Base-by-base conservation (phyloP, 2,888 invertebrate genomes). In the Stratiomys singularior region DNA sequence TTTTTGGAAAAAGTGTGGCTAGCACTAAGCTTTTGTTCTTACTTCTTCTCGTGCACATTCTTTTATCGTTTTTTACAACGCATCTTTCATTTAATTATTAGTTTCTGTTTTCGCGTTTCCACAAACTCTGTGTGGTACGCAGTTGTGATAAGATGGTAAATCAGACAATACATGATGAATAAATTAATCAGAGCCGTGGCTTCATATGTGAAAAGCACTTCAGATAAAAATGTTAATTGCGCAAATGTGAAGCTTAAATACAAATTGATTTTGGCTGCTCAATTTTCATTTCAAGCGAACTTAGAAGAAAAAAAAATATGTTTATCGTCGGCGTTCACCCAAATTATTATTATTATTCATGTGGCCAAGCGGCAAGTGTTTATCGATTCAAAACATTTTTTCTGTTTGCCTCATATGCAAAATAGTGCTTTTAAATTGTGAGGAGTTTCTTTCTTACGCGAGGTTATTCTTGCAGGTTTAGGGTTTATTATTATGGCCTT, bases 201-300 rank as follows among this genome's bases (percentile, higher is more conserved):
- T 85, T 86, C 87, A 87, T 87, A 87, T 87, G 87, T 87, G 87
- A 87, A 87, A 87, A 87, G 87, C 87, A 86, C 87, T 84, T 82
- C 81, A 67, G 46, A 56, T 46, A 21, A 63, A 13, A n/a, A 13
- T 63, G 4, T 18, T 21, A 37, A 37, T 37, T 27, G 63, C 28
- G 27, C 23, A 13, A n/a, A 60, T 60, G 60, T 63, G 63, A 63
- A 28, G 27, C 37, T 63, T 28, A 63, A 15, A 2, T 28, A 63
- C 13, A 66, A 30, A 37, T 66, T 15, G n/a, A 4, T 66, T 66
- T 66, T 64, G 64, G 15, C 23, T 66, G 66, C 58, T 60, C 23
- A 25, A 5, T 52, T 52, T 15, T 52, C 4, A 5, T 66, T 28
- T 37, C 37, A 66, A 66, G 66, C 66, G 66, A 66, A 66, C 25